Base-by-base conservation (phyloP, 2,888 invertebrate genomes). In the Leucophenga maculata region DNA sequence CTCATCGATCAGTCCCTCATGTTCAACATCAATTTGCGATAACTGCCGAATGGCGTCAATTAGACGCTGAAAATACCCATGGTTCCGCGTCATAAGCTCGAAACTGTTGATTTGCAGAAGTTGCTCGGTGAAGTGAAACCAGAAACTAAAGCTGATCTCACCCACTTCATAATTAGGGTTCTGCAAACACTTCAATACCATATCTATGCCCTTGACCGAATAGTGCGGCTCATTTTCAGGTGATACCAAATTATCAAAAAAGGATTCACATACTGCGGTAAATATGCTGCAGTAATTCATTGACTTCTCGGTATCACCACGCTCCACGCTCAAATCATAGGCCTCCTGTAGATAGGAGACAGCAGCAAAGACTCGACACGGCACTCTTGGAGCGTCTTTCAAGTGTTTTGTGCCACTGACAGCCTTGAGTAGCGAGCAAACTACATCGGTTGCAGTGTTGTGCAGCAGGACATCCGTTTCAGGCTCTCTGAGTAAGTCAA, bases 101-200 rank as follows among this genome's bases (percentile, higher is more conserved):
- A 95, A 93, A 81, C 93, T 93, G 86, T 97, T 94, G 76, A 93
- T 93, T 80, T 96, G 94, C 88, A 98, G 98, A 6, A 99, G 90
- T 82, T 95, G 94, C 89, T 99, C 99, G 4, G 98, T 97, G 46
- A 99, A 89, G 31, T 96, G 92, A 89, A 97, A 98, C 99, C 99
- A 99, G 71, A 98, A 91, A 88, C 97, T 96, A 87, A 99, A 99
- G 1, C 98, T 97, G 77, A 98, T 96, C 86, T 93, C 93, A 44
- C 93, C 93, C 80, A 97, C 97, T 92, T 98, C 97, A 89, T 97
- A 99, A 88, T 99, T 98, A 89, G 98, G 97, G 90, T 99, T 98
- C 0, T 97, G 97, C 11, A 97, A 95, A 89, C 98, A 97, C 48
- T 94, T 93, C 60, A 99, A 90, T 11, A 97, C 93, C 77, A 98